Evolutionary conservation across 2,888 invertebrate species (phyloP), one percentile per base, ranked within the genome.

Genomic region (Drosophila helvetica): DNA sequence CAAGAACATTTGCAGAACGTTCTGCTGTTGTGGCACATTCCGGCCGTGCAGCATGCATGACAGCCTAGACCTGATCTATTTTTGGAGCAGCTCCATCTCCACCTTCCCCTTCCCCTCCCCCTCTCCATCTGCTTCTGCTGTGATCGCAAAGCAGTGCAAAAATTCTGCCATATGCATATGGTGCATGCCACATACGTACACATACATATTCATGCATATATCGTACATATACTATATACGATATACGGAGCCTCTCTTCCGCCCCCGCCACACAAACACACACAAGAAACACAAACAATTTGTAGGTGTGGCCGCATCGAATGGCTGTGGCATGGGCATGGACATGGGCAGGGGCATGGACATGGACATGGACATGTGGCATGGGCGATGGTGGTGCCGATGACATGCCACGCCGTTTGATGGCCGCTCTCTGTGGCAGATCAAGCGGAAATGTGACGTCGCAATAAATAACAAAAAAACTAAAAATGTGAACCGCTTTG

Each of bases 41-140:
- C 89, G 88, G 67, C 86, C 80, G 79, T 78, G 88, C 86, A 85
- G 69, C 79, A 50, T 75, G 81, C 89, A 84, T 81, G 88, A 89
- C 90, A 89, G 89, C 88, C 88, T 88, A 88, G 88, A 88, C 86
- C 88, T 86, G 88, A 89, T 89, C 88, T 88, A 88, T 88, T 88
- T 88, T 87, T 74, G 88, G 80, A 78, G 72, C 50, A 42, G 61
- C 22, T 61, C 33, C 54, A 58, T 22, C 22, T 22, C n/a, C 22
- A 22, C 22, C 22, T 4, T 22, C 54, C 50, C 38, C 33, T 27
- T 17, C 25, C 15, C 18, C 18, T 27, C 27, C 42, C 8, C n/a
- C 15, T 38, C 18, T 51, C 18, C n/a, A 45, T 33, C 22, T 25
- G 56, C 17, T 22, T 15, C 18, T 19, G 57, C 19, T 30, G 57